Conservation (phyloP, 2,113 vertebrate species). For the Alethe diademata region DNA sequence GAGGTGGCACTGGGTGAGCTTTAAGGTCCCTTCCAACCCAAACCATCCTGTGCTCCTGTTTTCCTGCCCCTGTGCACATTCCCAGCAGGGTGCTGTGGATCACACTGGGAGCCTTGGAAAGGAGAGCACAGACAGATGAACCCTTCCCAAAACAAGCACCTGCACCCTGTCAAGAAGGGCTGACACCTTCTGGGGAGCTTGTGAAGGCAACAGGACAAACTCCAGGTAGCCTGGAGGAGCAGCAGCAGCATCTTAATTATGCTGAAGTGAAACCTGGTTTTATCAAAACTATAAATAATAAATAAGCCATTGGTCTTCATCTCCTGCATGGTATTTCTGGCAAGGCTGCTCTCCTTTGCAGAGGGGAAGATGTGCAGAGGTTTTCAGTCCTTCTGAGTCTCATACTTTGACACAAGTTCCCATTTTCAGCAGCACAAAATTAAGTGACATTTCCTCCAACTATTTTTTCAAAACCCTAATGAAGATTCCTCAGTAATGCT, state of each 20-base stretch:
- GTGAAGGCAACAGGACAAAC: not conserved
- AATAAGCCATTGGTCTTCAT: not conserved
- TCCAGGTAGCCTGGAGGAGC: not conserved
- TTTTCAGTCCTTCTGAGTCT: not conserved
- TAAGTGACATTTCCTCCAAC: not conserved
- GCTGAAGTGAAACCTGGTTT: not conserved
- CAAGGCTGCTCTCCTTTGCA: not conserved
- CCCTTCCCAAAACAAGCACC: not conserved
- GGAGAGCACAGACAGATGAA: not conserved
- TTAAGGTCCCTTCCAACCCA: not conserved
- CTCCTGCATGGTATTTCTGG: not conserved
- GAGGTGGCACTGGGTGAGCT: not conserved
- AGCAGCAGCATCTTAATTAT: not conserved
- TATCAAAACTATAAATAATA: not conserved
- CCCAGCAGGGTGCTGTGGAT: not conserved
- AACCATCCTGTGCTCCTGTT: not conserved
- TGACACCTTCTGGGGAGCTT: not conserved
- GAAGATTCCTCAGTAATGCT: not conserved
- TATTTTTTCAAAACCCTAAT: not conserved
- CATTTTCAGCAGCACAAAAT: not conserved
- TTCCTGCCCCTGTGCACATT: not conserved
- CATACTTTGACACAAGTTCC: not conserved
- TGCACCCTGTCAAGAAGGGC: not conserved
- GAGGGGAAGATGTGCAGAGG: not conserved
- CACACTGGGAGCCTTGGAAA: not conserved